Evolutionary conservation across 2,888 invertebrate species (phyloP), one percentile per base, ranked within the genome.

Genomic region (Globia sparganii): DNA sequence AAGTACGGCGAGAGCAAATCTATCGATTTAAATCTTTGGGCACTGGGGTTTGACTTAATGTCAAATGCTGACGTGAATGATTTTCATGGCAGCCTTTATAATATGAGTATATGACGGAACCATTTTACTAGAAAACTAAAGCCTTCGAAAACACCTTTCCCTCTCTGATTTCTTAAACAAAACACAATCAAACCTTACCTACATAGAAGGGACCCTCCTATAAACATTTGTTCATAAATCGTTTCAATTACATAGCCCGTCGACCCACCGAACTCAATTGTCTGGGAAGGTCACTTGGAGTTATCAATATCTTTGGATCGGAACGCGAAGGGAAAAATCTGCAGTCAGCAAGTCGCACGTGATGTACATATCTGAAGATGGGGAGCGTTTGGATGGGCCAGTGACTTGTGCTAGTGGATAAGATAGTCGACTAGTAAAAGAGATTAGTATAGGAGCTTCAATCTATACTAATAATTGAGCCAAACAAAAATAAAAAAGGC

Each of bases 251-350:
- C 86, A 72, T 67, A 73, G 64, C 77, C 81, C 80, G 72, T 81
- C 76, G 80, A 83, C 70, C 83, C 78, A 53, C 71, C 66, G 81
- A 78, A 85, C 86, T 90, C 88, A 88, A 89, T 90, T 88, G 85
- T 86, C 85, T 85, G 72, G 62, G 70, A 49, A 86, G 89, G 89
- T 89, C 88, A 86, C 87, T 85, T 79, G 75, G 90, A 91, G 93
- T 94, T 94, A 94, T 93, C 93, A 93, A 94, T 94, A 94, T 93
- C 93, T 90, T 86, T 81, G 87, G 81, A 87, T 83, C 86, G 83
- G 87, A 78, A 86, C 83, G 86, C 86, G 86, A 85, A 86, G 87
- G 91, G 92, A 93, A 93, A 94, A 94, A 94, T 94, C 93, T 92
- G 92, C 90, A 90, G 91, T 93, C 92, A 92, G 91, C 91, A 83